These are phyloP conservation scores for Vombatus ursinus DNA, from an alignment of 2,113 vertebrate genomes.

Conservation along the genomic window DNA sequence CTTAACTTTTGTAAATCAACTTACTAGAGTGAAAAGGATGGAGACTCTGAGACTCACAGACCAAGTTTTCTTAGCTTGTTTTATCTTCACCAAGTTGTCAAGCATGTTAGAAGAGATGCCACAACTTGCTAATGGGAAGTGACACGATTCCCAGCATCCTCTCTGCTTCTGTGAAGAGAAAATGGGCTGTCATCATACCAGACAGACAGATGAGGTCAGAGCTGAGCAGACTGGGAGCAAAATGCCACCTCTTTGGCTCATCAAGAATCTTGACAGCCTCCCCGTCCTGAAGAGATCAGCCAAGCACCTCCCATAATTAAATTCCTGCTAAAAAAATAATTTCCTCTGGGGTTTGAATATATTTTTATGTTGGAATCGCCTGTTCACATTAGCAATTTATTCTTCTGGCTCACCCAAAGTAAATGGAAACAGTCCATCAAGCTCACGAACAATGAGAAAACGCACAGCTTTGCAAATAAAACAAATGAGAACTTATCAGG, in stretches of 20 bases:
- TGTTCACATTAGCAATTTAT: slow-evolving; percentile 58
- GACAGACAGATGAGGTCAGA: not conserved
- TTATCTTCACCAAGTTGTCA: not conserved
- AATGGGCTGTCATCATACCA: not conserved
- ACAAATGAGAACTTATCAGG: slow-evolving; percentile 15
- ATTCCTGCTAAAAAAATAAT: slow-evolving; percentile 31
- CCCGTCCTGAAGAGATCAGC: slow-evolving; percentile 21
- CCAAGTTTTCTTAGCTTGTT: not conserved
- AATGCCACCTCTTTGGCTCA: not conserved
- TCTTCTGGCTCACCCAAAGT: slow-evolving; percentile 48
- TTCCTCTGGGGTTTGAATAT: slow-evolving; percentile 40
- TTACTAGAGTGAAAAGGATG: not conserved
- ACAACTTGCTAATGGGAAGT: not conserved
- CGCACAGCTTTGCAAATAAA: not conserved
- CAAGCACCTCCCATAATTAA: slow-evolving; percentile 48
- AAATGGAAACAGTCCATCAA: slow-evolving; percentile 13
- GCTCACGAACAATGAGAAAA: not conserved
- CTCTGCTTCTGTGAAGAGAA: not conserved
- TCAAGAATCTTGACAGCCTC: not conserved
- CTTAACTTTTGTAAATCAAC: not conserved
- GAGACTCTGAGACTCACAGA: not conserved
- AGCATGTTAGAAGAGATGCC: not conserved
- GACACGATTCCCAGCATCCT: not conserved
- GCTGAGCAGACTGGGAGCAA: not conserved
- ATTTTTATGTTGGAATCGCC: slow-evolving; percentile 47